Evolutionary conservation across 2,888 invertebrate species (phyloP).

Genomic region (Kuschelorhynchus macadamiae): DNA sequence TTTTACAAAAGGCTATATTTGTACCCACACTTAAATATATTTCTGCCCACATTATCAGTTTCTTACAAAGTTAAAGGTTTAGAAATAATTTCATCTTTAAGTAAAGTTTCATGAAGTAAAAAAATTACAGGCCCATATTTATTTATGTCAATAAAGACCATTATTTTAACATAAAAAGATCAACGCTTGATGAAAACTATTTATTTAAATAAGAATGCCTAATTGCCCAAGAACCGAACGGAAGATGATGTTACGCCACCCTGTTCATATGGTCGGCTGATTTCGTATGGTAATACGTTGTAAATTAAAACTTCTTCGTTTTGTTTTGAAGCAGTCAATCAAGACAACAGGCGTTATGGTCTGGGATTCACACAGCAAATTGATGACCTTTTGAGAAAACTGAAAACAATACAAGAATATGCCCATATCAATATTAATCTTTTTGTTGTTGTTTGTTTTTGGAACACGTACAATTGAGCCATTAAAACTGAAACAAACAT

Average conservation of each 20-base stretch:
- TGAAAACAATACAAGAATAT: slow-evolving; percentile 25
- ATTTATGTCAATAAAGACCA: too few relatives aligned
- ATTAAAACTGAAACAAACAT: too few relatives aligned
- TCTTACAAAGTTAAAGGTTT: too few relatives aligned
- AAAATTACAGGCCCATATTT: too few relatives aligned
- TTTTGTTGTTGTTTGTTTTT: too few relatives aligned
- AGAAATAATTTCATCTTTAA: too few relatives aligned
- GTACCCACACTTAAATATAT: too few relatives aligned
- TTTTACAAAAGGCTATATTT: too few relatives aligned
- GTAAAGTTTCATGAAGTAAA: too few relatives aligned
- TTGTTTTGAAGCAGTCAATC: slow-evolving; percentile 47
- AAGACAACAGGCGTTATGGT: slow-evolving; percentile 48
- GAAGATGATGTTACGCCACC: slow-evolving; percentile 46
- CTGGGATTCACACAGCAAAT: slow-evolving; percentile 42
- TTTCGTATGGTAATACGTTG: slow-evolving; percentile 42
- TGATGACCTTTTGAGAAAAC: slow-evolving; percentile 46
- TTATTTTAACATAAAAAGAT: too few relatives aligned
- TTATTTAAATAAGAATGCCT: slow-evolving; percentile 27
- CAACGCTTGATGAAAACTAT: slow-evolving; percentile 16
- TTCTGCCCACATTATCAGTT: too few relatives aligned
- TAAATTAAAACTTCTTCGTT: slow-evolving; percentile 45
- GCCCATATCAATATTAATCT: not conserved
- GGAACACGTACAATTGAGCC: too few relatives aligned
- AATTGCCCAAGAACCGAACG: slow-evolving; percentile 37
- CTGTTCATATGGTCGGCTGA: slow-evolving; percentile 35